Evolutionary conservation across 2,113 vertebrate genomes (phyloP).

Genomic region (Solea senegalensis): DNA sequence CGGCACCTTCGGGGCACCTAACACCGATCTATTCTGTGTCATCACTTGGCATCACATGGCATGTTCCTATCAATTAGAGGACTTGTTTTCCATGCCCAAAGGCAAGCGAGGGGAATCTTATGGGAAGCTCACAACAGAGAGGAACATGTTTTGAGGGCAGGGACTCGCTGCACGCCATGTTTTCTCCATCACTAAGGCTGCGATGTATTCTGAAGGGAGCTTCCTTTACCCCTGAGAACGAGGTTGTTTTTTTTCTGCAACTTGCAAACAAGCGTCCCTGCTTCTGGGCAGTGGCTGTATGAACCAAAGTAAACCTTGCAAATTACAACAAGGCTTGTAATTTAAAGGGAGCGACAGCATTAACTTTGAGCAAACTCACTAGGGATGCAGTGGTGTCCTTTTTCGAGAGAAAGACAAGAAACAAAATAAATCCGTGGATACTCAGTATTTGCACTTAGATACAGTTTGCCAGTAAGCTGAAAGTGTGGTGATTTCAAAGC

Average conservation of each 20-base stretch:
- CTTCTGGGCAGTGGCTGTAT: neutral
- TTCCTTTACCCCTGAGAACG: conserved; percentile 29
- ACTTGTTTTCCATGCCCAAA: conserved; percentile 62
- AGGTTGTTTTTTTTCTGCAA: conserved; percentile 27
- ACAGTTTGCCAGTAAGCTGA: neutral
- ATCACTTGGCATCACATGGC: conserved; percentile 29
- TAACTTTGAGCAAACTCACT: conserved; percentile 18
- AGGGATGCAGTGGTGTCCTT: neutral
- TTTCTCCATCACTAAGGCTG: conserved; percentile 58
- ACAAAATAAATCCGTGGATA: neutral
- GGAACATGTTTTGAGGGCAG: conserved; percentile 39
- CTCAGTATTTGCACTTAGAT: neutral
- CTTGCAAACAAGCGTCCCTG: conserved; percentile 41
- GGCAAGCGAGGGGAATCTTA: conserved; percentile 51
- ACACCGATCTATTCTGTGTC: conserved; percentile 15
- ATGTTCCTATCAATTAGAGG: conserved; percentile 55
- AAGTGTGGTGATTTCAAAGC: neutral
- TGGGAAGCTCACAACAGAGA: conserved; percentile 54
- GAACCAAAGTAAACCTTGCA: conserved; percentile 30
- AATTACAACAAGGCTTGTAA: conserved; percentile 14
- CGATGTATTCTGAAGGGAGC: conserved; percentile 50
- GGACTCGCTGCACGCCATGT: conserved; percentile 47
- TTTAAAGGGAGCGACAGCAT: conserved; percentile 6
- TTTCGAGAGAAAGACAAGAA: neutral
- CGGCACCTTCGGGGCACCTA: conserved; percentile 34